Percentiles rank a stretch among this genome's conserved stretches.
These are phyloP conservation scores for Pelmatolapia mariae DNA, from an alignment of 2,113 vertebrate species.

Conservation along the genomic window DNA sequence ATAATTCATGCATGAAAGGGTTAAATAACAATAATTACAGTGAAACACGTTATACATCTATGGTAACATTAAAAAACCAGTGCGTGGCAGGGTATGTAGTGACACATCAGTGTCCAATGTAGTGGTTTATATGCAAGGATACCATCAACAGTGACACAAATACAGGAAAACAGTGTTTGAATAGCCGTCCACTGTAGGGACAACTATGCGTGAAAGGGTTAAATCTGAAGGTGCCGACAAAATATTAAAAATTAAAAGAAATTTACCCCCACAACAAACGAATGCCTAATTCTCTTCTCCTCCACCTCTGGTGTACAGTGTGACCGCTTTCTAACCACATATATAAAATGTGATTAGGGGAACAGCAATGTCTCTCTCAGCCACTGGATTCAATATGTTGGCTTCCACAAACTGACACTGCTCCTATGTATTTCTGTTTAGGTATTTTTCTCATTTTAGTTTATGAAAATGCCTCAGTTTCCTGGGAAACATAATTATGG, in stretches of 20 bases:
- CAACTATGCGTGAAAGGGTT: not conserved
- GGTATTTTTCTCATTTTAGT: not conserved
- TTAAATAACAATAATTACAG: not conserved
- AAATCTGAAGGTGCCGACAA: not conserved
- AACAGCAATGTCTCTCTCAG: not conserved
- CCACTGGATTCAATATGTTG: not conserved
- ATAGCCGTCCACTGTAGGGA: not conserved
- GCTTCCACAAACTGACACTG: not conserved
- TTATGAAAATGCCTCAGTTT: not conserved
- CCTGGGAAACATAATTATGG: not conserved
- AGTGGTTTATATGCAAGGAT: not conserved
- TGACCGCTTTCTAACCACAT: not conserved
- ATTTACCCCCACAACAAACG: not conserved
- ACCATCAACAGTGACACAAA: not conserved
- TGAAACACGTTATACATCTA: not conserved
- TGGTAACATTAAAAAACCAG: not conserved
- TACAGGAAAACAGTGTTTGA: not conserved
- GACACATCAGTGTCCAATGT: not conserved
- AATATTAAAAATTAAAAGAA: not conserved
- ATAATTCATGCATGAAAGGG: not conserved
- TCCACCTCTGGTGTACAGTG: not conserved
- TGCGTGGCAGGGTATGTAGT: not conserved
- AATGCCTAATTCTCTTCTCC: not conserved
- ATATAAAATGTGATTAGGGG: not conserved
- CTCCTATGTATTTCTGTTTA: fast-evolving